Evolutionary conservation across 2,113 vertebrate species (phyloP), one percentile per base, ranked within the genome.

Genomic region (Glareola pratincola): DNA sequence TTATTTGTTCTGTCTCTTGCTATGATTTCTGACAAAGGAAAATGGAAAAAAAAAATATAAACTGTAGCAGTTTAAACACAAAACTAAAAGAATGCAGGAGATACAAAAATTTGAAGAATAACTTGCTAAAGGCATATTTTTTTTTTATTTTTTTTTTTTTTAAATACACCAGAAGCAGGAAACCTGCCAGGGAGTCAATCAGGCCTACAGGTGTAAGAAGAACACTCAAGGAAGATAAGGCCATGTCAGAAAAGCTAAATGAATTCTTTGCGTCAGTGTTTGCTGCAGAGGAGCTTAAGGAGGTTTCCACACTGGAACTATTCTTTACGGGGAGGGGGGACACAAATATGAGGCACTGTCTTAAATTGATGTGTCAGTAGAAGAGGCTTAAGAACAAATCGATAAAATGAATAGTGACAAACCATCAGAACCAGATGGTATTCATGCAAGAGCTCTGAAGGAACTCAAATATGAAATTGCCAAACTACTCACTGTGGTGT

Each of bases 401-500:
- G 1, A 74, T 92, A 87, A 82, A 95, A 95, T 81, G 72, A 94
- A 73, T 74, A 94, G 64, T 50, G 45, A 91, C 84, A 93, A 96
- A 87, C 87, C 77, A 77, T 91, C 59, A 89, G 54, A 64, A 84
- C 50, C 80, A 92, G 69, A 88, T 78, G 64, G 34, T 67, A 76
- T 77, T 90, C 60, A 90, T 50, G 82, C 91, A 90, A 92, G 78
- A 85, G 39, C 54, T 89, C 68, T 80, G 76, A 91, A 92, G 87
- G 59, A 95, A 80, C 39, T 92, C 80, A 87, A 37, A 96, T 95
- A 94, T 66, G 50, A 97, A 96, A 92, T 77, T 94, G 54, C 63
- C 68, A 80, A 92, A 89, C 87, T 91, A 89, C 34, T 84, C 76
- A 86, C 80, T 89, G 90, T 77, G 73, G 76, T 69, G 69, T 92